Evolutionary conservation across 1,140 invertebrate species (phyloP).

Genomic region (Ptiloglossa arizonensis): DNA sequence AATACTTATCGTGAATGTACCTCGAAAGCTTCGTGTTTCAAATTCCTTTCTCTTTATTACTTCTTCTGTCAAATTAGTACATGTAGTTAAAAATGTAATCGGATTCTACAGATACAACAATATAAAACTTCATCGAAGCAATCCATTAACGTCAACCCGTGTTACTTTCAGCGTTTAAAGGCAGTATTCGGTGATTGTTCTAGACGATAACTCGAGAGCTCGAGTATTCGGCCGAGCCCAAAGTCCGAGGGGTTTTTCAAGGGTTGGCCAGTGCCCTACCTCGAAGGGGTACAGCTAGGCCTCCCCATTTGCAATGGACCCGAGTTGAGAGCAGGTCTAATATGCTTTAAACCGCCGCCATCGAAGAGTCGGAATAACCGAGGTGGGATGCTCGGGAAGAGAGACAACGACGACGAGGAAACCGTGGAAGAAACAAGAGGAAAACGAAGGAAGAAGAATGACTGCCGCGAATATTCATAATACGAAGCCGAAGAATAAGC

Average conservation of each 20-base stretch:
- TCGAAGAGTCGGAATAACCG: conserved; percentile 45
- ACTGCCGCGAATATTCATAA: conserved; percentile 67
- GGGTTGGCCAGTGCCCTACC: conserved; percentile 51
- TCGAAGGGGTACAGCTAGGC: conserved; percentile 52
- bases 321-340: conserved; percentile 69
- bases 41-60: too few relatives aligned
- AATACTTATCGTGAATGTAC: too few relatives aligned
- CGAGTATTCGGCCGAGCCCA: conserved; percentile 48
- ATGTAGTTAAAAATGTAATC: too few relatives aligned
- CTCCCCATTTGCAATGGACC: conserved; percentile 63
- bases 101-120: background rate
- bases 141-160: conserved; percentile 38
- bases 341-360: conserved; percentile 67
- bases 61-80: too few relatives aligned
- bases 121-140: conserved; percentile 13
- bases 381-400: background rate
- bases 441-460: conserved; percentile 15
- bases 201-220: conserved; percentile 24
- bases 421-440: background rate
- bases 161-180: conserved; percentile 13
- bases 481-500: conserved; percentile 69
- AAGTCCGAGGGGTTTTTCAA: conserved; percentile 59
- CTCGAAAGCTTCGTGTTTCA: too few relatives aligned
- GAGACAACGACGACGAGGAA: conserved; percentile 5
- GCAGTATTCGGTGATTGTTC: conserved; percentile 24